phyloP scores from a whole-genome alignment of 2,888 invertebrate genomes.

The Hipparchia semele region DNA sequence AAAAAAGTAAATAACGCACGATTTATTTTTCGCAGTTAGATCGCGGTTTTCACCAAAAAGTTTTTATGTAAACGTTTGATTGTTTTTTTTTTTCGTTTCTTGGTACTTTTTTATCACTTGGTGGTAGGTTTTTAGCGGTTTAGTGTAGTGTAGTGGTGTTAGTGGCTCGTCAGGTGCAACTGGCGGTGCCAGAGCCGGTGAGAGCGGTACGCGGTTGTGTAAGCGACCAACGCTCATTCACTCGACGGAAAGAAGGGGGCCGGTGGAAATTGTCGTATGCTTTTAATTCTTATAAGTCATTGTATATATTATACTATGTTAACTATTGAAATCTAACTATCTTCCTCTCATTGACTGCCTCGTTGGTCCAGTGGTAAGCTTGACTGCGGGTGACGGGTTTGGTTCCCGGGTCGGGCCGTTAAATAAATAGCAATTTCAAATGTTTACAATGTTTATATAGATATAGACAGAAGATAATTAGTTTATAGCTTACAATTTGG shows the following conservation, averaged over 20 bases:
- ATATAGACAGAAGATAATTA: too few relatives aligned
- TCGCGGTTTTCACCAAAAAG: conserved; percentile 4
- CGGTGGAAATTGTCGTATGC: conserved; percentile 22
- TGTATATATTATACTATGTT: not conserved
- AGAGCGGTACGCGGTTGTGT: conserved; percentile 43
- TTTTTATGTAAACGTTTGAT: not conserved
- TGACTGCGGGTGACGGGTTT: too few relatives aligned
- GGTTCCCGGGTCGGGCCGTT: too few relatives aligned
- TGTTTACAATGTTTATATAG: too few relatives aligned
- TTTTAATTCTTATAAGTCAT: conserved; percentile 4
- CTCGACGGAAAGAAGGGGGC: conserved; percentile 24
- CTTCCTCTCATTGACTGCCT: too few relatives aligned
- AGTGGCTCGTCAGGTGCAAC: conserved; percentile 63
- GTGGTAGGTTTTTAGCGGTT: conserved; percentile 37
- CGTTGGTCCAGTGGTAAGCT: too few relatives aligned
- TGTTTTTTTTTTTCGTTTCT: conserved; percentile 21
- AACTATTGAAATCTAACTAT: too few relatives aligned
- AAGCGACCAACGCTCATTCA: conserved; percentile 33
- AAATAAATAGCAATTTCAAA: too few relatives aligned
- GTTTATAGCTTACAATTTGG: too few relatives aligned
- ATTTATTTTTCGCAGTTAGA: not conserved
- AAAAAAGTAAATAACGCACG: not conserved
- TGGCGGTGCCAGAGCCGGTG: conserved; percentile 42
- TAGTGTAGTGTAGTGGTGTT: conserved; percentile 44
- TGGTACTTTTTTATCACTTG: conserved; percentile 24